Conservation (phyloP, 2,113 vertebrate species). For the Mobula hypostoma region DNA sequence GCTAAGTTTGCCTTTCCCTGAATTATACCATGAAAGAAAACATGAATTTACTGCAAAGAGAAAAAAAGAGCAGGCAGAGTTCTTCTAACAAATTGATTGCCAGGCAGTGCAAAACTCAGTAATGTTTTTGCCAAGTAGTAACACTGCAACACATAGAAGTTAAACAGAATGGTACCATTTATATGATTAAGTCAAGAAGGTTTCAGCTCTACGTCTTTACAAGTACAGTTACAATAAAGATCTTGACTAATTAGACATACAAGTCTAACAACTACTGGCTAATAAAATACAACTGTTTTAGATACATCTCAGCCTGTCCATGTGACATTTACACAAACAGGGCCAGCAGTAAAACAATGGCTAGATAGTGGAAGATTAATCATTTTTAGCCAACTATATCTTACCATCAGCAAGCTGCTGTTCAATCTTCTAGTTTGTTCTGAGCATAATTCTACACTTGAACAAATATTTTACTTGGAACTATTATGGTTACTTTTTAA, state of each 20-base stretch:
- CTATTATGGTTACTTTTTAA: not conserved
- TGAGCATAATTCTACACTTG: not conserved
- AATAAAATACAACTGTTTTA: not conserved
- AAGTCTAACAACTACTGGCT: not conserved
- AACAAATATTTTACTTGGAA: not conserved
- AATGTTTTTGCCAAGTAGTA: not conserved
- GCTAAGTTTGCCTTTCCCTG: not conserved
- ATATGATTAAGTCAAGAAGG: not conserved
- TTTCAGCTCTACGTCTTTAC: not conserved
- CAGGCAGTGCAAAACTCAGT: not conserved
- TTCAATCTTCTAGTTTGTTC: not conserved
- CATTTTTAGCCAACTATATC: not conserved
- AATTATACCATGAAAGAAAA: not conserved
- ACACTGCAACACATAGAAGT: not conserved
- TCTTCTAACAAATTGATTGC: not conserved
- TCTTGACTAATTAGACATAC: not conserved
- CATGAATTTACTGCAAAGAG: not conserved
- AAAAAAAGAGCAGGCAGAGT: not conserved
- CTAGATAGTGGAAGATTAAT: not conserved
- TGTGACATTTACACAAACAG: not conserved
- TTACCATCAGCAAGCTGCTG: not conserved
- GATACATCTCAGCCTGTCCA: not conserved
- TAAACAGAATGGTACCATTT: not conserved
- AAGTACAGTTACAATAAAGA: not conserved
- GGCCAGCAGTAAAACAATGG: not conserved